Evolutionary conservation across 2,113 vertebrate species (phyloP), one percentile per base, ranked within the genome.

Genomic region (Ancistrus triradiatus): DNA sequence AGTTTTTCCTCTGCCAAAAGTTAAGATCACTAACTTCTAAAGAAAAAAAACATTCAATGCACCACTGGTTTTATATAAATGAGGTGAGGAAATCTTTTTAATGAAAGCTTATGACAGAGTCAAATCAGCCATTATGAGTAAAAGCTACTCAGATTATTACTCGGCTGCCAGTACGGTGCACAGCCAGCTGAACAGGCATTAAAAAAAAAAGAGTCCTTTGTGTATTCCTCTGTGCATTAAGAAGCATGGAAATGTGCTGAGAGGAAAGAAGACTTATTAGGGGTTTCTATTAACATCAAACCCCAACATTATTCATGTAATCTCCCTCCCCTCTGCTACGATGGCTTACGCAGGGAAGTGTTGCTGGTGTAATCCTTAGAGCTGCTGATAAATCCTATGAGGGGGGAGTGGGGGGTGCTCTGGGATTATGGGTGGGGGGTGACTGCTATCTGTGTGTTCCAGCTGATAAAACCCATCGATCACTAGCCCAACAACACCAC

Each of bases 291-390:
- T 83, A 73, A 75, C 74, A 79, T 77, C 70, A 81, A 81, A 80
- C 75, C 73, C 69, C 66, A 79, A 77, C 75, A 73, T 72, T 75
- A 83, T 80, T 81, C 72, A 64, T 75, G 78, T 80, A 76, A 83
- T 80, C 78, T 77, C 68, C 59, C 60, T 65, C 68, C 63, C 61
- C 64, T 66, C 64, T 59, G 52, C 65, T 61, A 13, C 52, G 68
- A 70, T 70, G 70, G 63, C 70, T 69, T 72, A 74, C 63, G 59
- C 22, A 25, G 31, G 53, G 68, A 73, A 43, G 63, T 59, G 63
- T 59, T 57, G 59, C 46, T 64, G 53, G 50, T 69, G 58, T 76
- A 72, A 74, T 57, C 63, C 68, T 52, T 63, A 64, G 51, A 62
- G 64, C 68, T 69, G 66, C 31, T 61, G 38, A 42, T 63, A 61